These are phyloP conservation scores for Nycticryphes semicollaris DNA, from an alignment of 2,113 vertebrate species.

Conservation along the genomic window DNA sequence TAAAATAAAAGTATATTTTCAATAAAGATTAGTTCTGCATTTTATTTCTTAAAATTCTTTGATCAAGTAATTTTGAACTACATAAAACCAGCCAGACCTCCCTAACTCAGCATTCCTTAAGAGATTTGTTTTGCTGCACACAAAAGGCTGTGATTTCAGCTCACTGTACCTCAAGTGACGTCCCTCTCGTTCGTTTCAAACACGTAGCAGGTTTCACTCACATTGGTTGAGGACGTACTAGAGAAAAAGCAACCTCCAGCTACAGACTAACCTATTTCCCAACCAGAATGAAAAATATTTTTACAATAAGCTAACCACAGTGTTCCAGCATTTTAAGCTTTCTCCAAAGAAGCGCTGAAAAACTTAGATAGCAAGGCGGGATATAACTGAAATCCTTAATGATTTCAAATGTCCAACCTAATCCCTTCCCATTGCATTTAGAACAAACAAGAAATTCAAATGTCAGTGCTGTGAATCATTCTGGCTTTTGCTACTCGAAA, in stretches of 20 bases:
- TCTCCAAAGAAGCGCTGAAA: not conserved
- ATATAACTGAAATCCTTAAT: not conserved
- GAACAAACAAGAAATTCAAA: not conserved
- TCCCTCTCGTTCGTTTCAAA: not conserved
- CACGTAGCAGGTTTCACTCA: rapidly evolving
- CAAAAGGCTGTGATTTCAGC: not conserved
- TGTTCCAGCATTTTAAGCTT: not conserved
- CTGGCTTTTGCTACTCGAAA: not conserved
- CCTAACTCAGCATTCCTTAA: not conserved
- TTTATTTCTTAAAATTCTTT: conserved; percentile 55
- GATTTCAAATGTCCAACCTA: not conserved
- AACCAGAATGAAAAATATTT: not conserved
- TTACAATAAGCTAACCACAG: not conserved
- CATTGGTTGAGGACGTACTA: not conserved
- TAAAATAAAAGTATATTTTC: conserved; percentile 57
- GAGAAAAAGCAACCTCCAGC: not conserved
- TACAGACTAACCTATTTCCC: not conserved
- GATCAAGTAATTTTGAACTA: conserved; percentile 61
- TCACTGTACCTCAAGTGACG: not conserved
- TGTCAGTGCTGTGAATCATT: not conserved
- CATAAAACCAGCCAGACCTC: conserved; percentile 50
- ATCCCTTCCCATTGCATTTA: not conserved
- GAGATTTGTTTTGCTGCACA: not conserved
- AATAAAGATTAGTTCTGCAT: conserved; percentile 58
- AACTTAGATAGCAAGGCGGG: not conserved